Conservation (phyloP, 2,888 invertebrate genomes). For the Drosophila crucigera region DNA sequence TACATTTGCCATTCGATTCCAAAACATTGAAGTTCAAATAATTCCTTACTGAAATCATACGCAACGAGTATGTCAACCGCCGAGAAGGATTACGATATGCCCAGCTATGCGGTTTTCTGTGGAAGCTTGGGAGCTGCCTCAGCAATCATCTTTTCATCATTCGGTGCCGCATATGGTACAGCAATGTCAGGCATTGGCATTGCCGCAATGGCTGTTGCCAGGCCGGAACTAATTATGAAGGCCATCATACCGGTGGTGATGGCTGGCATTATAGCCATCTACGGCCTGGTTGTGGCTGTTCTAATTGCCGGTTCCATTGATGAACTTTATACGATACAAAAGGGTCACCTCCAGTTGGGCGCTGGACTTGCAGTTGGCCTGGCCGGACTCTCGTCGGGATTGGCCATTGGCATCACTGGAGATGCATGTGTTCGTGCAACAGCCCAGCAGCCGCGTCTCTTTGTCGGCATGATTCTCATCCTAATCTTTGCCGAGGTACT, state of each 20-base stretch:
- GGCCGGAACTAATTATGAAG: constrained; percentile 99
- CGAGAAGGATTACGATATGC: constrained; percentile 9
- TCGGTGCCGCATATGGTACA: constrained; percentile 99
- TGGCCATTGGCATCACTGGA: constrained; percentile 99
- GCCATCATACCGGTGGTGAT: constrained; percentile 99
- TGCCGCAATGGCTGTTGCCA: constrained; percentile 99
- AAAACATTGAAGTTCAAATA: background rate
- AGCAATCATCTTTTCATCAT: constrained; percentile 85
- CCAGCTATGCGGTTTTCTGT: constrained; percentile 54
- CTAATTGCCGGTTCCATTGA: constrained; percentile 95
- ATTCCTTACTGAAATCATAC: background rate
- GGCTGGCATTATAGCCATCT: constrained; percentile 99
- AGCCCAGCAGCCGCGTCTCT: constrained; percentile 99
- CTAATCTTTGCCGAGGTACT: constrained; percentile 99
- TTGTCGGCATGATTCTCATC: constrained; percentile 99
- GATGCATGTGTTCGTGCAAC: constrained; percentile 99
- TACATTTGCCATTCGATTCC: background rate
- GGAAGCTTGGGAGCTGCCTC: constrained; percentile 92
- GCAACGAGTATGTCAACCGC: constrained; percentile 40
- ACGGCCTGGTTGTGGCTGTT: constrained; percentile 99
- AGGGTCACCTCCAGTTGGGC: constrained; percentile 97
- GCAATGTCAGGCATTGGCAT: constrained; percentile 99
- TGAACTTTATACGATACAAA: constrained; percentile 89
- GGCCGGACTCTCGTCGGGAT: constrained; percentile 98
- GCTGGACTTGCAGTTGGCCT: constrained; percentile 98